These are phyloP conservation scores for Phenganax stokvisi DNA, from an alignment of 92 coral and sea anemone species.

Conservation along the genomic window DNA sequence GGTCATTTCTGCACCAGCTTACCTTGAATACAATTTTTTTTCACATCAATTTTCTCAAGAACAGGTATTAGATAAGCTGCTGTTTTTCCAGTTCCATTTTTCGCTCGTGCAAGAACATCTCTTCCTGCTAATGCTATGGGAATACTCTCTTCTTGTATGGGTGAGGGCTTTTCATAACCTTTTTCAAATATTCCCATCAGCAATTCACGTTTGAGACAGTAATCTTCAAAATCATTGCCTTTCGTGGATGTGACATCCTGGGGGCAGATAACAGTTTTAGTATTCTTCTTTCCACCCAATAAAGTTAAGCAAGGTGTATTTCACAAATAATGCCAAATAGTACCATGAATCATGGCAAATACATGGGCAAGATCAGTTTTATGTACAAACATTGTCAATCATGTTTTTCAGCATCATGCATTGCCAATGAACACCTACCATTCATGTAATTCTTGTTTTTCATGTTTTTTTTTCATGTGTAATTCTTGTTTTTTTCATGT, in stretches of 20 bases:
- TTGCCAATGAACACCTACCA: too few relatives aligned
- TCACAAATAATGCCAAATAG: too few relatives aligned
- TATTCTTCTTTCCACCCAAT: too few relatives aligned
- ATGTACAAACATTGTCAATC: too few relatives aligned
- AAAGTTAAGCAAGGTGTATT: too few relatives aligned
- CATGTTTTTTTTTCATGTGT: too few relatives aligned
- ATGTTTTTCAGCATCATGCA: too few relatives aligned
- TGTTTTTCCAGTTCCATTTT: constrained; percentile 98
- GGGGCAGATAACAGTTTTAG: background rate
- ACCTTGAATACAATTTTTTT: constrained; percentile 85
- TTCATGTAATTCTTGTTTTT: too few relatives aligned
- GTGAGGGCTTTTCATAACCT: constrained; percentile 95
- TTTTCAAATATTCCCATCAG: constrained; percentile 99
- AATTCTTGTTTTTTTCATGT: too few relatives aligned
- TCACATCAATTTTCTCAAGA: constrained; percentile 71
- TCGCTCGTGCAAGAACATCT: constrained; percentile 94
- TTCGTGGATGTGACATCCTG: constrained; percentile 97
- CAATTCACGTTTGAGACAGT: constrained; percentile 84
- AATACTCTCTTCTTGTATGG: constrained; percentile 96
- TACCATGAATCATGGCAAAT: too few relatives aligned
- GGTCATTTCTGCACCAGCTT: constrained; percentile 12
- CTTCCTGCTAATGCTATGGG: constrained; percentile 97
- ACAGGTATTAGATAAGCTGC: constrained; percentile 95
- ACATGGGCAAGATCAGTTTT: too few relatives aligned
- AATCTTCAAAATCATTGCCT: constrained; percentile 99